Evolutionary conservation across 2,888 invertebrate genomes (phyloP).

Genomic region (Noctua pronuba): DNA sequence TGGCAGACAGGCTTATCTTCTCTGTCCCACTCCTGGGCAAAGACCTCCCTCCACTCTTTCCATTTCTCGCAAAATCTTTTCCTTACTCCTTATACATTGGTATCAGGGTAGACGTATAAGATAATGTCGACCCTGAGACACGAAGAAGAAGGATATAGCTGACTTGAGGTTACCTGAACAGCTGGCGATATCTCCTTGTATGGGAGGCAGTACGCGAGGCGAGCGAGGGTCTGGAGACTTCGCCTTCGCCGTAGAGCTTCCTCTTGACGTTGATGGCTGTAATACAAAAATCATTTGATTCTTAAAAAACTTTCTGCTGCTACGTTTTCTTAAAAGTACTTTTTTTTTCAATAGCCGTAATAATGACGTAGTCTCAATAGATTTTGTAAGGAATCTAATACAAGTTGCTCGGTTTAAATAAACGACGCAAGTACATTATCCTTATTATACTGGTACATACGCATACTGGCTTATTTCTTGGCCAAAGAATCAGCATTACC

Average conservation of each 20-base stretch:
- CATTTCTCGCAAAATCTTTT: too few relatives aligned
- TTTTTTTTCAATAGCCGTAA: too few relatives aligned
- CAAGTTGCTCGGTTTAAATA: too few relatives aligned
- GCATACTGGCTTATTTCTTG: too few relatives aligned
- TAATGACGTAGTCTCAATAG: too few relatives aligned
- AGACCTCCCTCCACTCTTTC: too few relatives aligned
- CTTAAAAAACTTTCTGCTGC: background rate
- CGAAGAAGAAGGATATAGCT: background rate
- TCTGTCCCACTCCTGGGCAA: background rate
- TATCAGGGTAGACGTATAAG: background rate
- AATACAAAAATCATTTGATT: background rate
- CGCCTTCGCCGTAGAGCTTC: background rate
- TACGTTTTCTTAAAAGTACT: background rate
- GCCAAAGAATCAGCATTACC: background rate
- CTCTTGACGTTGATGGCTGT: slow-evolving; percentile 30
- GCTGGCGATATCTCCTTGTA: slow-evolving; percentile 51
- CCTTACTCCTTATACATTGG: background rate
- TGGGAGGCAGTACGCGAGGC: slow-evolving; percentile 67
- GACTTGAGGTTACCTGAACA: slow-evolving; percentile 40
- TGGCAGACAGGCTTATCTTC: background rate
- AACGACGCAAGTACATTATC: too few relatives aligned
- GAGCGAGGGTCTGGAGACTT: slow-evolving; percentile 46
- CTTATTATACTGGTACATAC: too few relatives aligned
- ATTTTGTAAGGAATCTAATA: too few relatives aligned
- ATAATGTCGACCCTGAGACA: background rate